Evolutionary conservation across 1,140 invertebrate genomes (phyloP).

Genomic region (Zaprionus kolodkinae): DNA sequence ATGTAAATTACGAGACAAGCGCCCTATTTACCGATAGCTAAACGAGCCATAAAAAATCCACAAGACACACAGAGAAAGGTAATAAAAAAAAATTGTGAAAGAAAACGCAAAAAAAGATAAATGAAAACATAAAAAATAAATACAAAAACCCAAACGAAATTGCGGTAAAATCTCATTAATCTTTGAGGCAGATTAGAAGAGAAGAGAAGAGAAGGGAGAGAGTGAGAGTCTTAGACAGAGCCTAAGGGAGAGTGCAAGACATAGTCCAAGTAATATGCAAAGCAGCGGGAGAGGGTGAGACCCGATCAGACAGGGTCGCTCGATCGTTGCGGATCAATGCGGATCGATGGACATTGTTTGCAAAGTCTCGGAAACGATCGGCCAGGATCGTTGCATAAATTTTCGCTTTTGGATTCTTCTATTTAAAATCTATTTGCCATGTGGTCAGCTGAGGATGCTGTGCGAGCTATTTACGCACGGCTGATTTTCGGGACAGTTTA

Average conservation of each 20-base stretch:
- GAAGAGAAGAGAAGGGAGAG: not conserved
- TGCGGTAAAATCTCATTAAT: constrained; percentile 73
- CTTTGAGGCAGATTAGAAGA: constrained; percentile 66
- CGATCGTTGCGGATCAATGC: constrained; percentile 20
- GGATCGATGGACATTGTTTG: constrained; percentile 17
- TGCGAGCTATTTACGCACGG: constrained; percentile 64
- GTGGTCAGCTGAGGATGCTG: constrained; percentile 49
- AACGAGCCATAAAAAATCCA: constrained; percentile 78
- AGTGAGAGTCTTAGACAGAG: not conserved
- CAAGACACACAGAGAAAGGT: constrained; percentile 35
- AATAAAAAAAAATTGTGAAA: constrained; percentile 14
- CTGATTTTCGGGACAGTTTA: constrained; percentile 49
- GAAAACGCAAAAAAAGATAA: constrained; percentile 33
- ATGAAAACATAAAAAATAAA: constrained; percentile 36
- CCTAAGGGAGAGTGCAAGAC: too few species aligned
- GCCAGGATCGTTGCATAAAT: constrained; percentile 60
- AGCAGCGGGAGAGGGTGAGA: constrained; percentile 20
- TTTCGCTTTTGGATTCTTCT: constrained; percentile 60
- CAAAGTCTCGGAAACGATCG: constrained; percentile 10
- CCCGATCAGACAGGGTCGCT: constrained; percentile 51
- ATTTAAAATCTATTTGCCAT: constrained; percentile 49
- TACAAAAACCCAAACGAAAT: constrained; percentile 52
- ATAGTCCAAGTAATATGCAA: constrained; percentile 54
- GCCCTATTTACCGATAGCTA: constrained; percentile 68
- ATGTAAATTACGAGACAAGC: constrained; percentile 83